Base-by-base conservation (phyloP, 2,113 vertebrate genomes). In the Epinephelus fuscoguttatus region DNA sequence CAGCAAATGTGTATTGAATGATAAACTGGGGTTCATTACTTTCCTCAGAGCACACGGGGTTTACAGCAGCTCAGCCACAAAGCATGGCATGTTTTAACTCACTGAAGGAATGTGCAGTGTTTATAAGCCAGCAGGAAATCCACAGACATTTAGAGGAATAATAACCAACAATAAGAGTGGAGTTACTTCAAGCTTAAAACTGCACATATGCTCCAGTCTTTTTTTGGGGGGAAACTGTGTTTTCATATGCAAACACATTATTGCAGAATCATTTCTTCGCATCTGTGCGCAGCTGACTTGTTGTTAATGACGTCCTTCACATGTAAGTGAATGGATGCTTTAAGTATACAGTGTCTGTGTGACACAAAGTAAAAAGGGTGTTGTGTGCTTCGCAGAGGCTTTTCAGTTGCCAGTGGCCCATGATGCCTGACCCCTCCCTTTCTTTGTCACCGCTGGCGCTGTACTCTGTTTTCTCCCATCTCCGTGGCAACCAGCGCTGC, bases 381-480 rank as follows among this genome's bases (percentile, higher is more conserved):
- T 70, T 81, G 78, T 84, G 78, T 84, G 33, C 77, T 84, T 60
- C 85, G 66, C 80, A 17, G 78, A 87, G 78, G 87, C 87, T 89
- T 93, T 92, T 90, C 81, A 84, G 75, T 87, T 87, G 88, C 89
- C 86, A 87, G 74, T 59, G 80, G 88, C 88, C 93, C 87, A 70
- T 77, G 84, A 83, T 73, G 86, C 80, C 88, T 86, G 85, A 93
- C 90, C 89, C 92, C 89, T 89, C 90, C 88, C 84, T 82, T 68
- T 89, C 84, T 93, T 93, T 93, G 92, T 94, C 90, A 88, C 86
- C 80, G 57, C 87, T 74, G 86, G 88, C 80, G 73, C 83, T 89
- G 75, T 57, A 77, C 85, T 88, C 79, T 89, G 91, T 93, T 91
- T 90, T 88, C 89, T 75, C 59, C 81, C 84, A 81, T 94, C 92